Base-by-base conservation (phyloP, 2,797 vertebrate species). In the Aldrovandia affinis region DNA sequence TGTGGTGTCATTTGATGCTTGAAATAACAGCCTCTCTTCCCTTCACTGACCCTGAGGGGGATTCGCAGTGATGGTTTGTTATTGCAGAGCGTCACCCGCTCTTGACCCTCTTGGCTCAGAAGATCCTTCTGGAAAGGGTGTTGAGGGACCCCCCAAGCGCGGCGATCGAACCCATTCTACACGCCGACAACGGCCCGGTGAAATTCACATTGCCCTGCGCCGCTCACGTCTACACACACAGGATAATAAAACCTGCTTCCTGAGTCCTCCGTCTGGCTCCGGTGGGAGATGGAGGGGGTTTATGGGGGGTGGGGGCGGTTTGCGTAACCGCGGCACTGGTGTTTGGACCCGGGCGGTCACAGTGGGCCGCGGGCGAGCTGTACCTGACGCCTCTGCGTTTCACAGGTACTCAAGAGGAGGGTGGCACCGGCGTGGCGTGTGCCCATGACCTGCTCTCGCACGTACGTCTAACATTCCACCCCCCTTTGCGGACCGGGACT, bases 81-180 rank as follows among this genome's bases (percentile, higher is more conserved):
- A 28, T 63, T n/a, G 10, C 9, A 63, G 10, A 4, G 93, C 93
- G 95, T 92, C 93, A 90, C 92, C 92, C 90, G 91, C 90, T 44
- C 15, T 59, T 83, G 73, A 79, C 83, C 96, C 94, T 52, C 54
- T 50, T 55, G 65, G 75, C 55, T 10, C 57, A n/a, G 50, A 25
- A 2, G 28, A 55, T 59, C 61, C 54, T 39, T 25, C 65, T 39
- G 0, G 33, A 28, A 65, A 30, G 28, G 28, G n/a, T 10, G 61
- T 6, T 3, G 22, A 25, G 0, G 20, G 57, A n/a, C n/a, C n/a
- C n/a, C n/a, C n/a, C 1, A 25, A 55, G 54, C 22, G 20, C 22
- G 20, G 57, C 5, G 57, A 12, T 1, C 20, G 22, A 25, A 25
- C 57, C 57, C 22, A 25, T 5, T 7, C 57, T 3, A 25, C 57